These are phyloP conservation scores for Ceratotherium simum DNA, from an alignment of 2,113 vertebrate genomes.

Conservation along the genomic window DNA sequence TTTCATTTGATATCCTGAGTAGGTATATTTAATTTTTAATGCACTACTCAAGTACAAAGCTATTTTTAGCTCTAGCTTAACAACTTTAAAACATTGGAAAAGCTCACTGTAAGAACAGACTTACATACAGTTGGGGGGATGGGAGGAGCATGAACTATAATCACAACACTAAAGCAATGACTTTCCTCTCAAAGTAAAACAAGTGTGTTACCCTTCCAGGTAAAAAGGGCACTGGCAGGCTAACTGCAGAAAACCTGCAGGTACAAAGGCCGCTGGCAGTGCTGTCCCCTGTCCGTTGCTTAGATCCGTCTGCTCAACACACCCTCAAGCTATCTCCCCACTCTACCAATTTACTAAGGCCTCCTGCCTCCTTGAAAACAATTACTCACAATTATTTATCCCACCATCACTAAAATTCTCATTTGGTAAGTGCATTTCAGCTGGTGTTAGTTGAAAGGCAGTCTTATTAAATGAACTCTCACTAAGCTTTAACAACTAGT, in stretches of 20 bases:
- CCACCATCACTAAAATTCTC: neutral
- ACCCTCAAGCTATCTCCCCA: neutral
- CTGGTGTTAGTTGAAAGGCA: neutral
- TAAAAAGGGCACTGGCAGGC: neutral
- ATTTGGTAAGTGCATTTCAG: neutral
- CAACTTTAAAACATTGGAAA: conserved; percentile 14
- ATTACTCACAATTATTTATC: neutral
- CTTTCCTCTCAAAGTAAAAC: neutral
- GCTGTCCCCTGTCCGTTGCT: neutral
- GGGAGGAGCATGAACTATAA: neutral
- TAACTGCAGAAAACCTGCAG: neutral
- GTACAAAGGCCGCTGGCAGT: neutral
- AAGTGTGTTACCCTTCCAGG: fast-evolving
- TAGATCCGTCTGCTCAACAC: no score
- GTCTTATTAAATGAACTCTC: neutral
- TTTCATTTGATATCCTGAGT: neutral
- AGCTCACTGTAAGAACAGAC: neutral
- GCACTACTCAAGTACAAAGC: neutral
- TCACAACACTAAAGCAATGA: neutral
- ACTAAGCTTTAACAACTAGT: neutral
- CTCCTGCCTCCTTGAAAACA: neutral
- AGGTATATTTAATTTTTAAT: conserved; percentile 42
- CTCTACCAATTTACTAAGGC: neutral
- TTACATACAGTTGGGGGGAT: neutral
- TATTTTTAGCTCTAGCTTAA: conserved; percentile 25